Percentiles rank a stretch among this genome's conserved stretches.
Evolutionary conservation across 1,140 invertebrate species (phyloP).

Genomic region (Anthonomus grandis): DNA sequence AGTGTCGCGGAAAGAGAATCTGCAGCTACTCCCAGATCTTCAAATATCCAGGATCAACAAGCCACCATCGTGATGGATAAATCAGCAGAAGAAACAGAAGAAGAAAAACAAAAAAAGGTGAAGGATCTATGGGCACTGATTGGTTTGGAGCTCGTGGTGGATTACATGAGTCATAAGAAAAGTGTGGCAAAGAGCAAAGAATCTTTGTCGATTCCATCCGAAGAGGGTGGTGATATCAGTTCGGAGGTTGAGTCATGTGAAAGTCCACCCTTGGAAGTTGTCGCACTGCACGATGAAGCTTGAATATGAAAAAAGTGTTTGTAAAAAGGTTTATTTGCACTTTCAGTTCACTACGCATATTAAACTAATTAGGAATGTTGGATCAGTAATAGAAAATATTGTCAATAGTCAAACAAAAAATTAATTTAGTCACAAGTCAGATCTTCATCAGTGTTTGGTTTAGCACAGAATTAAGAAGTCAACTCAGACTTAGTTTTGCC

Average conservation of each 20-base stretch:
- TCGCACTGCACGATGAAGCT: conserved; percentile 37
- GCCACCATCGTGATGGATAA: neutral
- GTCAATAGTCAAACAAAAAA: too few species aligned
- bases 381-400: too few species aligned
- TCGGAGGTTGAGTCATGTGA: conserved; percentile 37
- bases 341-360: too few species aligned
- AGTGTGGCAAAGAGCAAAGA: conserved; percentile 18
- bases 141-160: conserved; percentile 57
- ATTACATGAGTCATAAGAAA: conserved; percentile 54
- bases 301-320: neutral
- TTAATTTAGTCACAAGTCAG: too few species aligned
- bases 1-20: conserved; percentile 30
- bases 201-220: conserved; percentile 13
- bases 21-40: neutral
- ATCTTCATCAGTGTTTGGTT: neutral
- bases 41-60: neutral
- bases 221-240: conserved; percentile 28
- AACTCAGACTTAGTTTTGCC: conserved; percentile 47
- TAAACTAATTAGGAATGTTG: too few species aligned
- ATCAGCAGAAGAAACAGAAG: conserved; percentile 24
- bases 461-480: conserved; percentile 26
- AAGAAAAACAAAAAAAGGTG: conserved; percentile 42
- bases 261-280: conserved; percentile 42
- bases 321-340: too few species aligned
- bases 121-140: conserved; percentile 56